Base-by-base conservation (phyloP, 2,888 invertebrate species). In the Mylabris sibirica region DNA sequence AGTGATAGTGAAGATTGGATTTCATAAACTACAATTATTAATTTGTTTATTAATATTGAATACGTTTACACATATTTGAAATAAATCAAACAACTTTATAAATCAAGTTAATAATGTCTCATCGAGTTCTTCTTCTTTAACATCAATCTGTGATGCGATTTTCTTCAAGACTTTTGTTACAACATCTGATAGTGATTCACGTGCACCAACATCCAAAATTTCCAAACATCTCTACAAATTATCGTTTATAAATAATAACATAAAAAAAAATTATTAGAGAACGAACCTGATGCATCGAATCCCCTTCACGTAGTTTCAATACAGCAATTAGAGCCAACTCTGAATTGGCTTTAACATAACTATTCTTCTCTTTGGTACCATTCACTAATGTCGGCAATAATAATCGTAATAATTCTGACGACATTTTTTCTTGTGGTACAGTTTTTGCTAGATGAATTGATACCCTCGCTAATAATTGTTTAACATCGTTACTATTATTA, bases 301-400 rank as follows among this genome's bases (percentile, higher is more conserved):
- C 93, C 64, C 93, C 93, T 65, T 91, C 88, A 76, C 93, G 90
- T 74, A 98, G 87, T 69, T 92, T 90, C 75, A 99, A 89, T 75
- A 98, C 89, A 63, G 94, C 91, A 61, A 98, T 91, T 63, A 99
- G 88, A 9, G 98, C 97, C 73, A 94, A 90, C 88, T 99, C 99
- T 53, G 97, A 94, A 86, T 96, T 95, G 53, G 95, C 93, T 84
- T 96, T 94, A 57, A 99, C 98, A 82, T 95, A 94, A 61, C 95
- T 92, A 86, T 98, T 98, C 87, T 98, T 98, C 87, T 99, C 99
- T 87, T 98, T 98, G 69, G 98, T 97, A 73, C 99, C 99, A 87
- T 98, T 99, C 64, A 99, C 98, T 77, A 99, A 87, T 86, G 95
- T 94, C 0, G 98, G 97, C 75, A 98, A 87, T 73, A 96, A 86